Evolutionary conservation across 2,113 vertebrate species (phyloP).

Genomic region (Hepsetus odoe): DNA sequence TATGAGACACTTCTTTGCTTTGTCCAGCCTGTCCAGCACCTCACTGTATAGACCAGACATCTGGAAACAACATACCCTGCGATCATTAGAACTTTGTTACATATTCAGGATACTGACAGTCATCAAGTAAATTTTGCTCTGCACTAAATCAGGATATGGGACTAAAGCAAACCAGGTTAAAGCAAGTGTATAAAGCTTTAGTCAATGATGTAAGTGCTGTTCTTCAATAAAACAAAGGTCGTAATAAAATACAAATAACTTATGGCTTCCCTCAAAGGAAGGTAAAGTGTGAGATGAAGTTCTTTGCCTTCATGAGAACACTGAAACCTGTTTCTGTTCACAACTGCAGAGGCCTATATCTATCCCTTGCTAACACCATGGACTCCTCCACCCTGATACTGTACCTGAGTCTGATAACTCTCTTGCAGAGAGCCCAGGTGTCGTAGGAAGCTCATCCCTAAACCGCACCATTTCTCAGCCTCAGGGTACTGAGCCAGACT

Average conservation of each 20-base stretch:
- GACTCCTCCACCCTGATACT: not conserved
- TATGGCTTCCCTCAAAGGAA: not conserved
- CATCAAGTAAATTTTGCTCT: not conserved
- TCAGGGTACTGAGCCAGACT: slow-evolving; percentile 75
- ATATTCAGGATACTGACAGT: not conserved
- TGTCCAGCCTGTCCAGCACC: slow-evolving; percentile 81
- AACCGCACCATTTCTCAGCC: slow-evolving; percentile 86
- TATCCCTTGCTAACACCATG: not conserved
- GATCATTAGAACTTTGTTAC: not conserved
- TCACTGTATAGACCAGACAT: slow-evolving; percentile 77
- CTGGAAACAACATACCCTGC: slow-evolving; percentile 16
- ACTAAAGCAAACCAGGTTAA: not conserved
- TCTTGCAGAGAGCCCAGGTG: slow-evolving; percentile 82
- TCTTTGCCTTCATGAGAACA: too few relatives aligned
- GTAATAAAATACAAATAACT: not conserved
- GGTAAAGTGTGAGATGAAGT: not conserved
- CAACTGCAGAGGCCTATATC: not conserved
- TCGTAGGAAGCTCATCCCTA: slow-evolving; percentile 84
- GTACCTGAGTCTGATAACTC: slow-evolving; percentile 85
- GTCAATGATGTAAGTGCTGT: not conserved
- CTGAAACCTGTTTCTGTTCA: not conserved
- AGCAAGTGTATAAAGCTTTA: not conserved
- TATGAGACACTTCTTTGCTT: slow-evolving; percentile 67
- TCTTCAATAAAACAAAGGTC: not conserved
- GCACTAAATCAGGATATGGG: not conserved